Conservation (phyloP, 1,140 invertebrate species). For the Pachyrhynchus sulphureomaculatus region DNA sequence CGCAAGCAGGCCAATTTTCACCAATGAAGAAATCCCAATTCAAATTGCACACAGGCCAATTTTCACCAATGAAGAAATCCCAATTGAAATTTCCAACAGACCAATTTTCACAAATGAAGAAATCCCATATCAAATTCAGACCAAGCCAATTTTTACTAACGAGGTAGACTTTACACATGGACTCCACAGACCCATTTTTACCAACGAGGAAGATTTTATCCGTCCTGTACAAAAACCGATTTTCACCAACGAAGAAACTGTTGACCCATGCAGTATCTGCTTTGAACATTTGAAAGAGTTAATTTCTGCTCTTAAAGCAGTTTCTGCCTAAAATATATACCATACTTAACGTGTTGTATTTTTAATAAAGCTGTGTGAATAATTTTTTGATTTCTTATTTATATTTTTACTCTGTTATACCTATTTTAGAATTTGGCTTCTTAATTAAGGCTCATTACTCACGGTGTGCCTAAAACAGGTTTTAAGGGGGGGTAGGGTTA, state of each 20-base stretch:
- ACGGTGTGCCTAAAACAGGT: too few relatives aligned
- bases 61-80: neutral
- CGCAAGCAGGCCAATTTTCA: neutral
- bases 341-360: too few relatives aligned
- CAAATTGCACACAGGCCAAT: neutral
- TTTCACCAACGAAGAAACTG: neutral
- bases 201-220: slow-evolving; percentile 5
- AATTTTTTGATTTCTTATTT: too few relatives aligned
- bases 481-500: too few relatives aligned
- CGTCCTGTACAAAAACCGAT: neutral
- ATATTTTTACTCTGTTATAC: too few relatives aligned
- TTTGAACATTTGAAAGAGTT: neutral
- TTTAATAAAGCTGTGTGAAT: too few relatives aligned
- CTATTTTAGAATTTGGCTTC: too few relatives aligned
- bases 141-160: slow-evolving; percentile 3
- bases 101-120: slow-evolving; percentile 4
- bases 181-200: slow-evolving; percentile 1
- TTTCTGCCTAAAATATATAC: neutral
- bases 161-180: neutral
- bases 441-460: too few relatives aligned
- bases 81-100: neutral
- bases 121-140: neutral
- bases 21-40: neutral
- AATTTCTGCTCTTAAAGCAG: neutral
- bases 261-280: neutral